Percentiles rank a stretch among this genome's conserved stretches.
Conservation (phyloP, 2,797 vertebrate genomes). For the Pseudochirops cupreus region DNA sequence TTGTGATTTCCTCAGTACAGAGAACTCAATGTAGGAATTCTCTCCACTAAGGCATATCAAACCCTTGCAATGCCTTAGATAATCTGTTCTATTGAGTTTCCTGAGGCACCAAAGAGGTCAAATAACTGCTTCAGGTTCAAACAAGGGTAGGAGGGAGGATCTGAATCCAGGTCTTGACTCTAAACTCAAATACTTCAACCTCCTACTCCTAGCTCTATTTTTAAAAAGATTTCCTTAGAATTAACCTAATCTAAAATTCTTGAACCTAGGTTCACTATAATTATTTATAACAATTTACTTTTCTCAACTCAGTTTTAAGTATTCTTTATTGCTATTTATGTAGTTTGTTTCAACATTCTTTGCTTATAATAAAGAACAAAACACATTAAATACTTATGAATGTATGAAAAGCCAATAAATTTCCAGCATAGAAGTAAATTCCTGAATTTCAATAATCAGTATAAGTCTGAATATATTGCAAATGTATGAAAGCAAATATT, state of each 20-base stretch:
- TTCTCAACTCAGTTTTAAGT: constrained; percentile 51
- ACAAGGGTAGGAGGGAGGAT: not conserved
- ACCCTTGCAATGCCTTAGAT: not conserved
- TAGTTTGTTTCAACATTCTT: constrained; percentile 49
- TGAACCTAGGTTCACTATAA: not conserved
- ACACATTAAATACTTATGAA: constrained; percentile 26
- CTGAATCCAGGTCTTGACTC: not conserved
- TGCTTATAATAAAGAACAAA: constrained; percentile 53
- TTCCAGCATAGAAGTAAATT: constrained; percentile 4
- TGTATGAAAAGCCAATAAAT: not conserved
- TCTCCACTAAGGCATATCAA: not conserved
- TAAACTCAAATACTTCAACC: not conserved
- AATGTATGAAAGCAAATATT: not conserved
- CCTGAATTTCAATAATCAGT: constrained; percentile 36
- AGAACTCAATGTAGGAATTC: not conserved
- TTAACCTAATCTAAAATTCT: not conserved
- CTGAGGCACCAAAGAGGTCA: not conserved
- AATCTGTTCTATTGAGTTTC: not conserved
- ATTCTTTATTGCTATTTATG: constrained; percentile 35
- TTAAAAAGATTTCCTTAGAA: not conserved
- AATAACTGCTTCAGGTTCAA: not conserved
- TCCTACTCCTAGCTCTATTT: not conserved
- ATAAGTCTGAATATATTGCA: not conserved
- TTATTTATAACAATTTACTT: constrained; percentile 47
- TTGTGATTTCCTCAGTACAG: not conserved